phyloP scores from a whole-genome alignment of 2,113 vertebrate species.

The Daphoenositta chrysoptera region DNA sequence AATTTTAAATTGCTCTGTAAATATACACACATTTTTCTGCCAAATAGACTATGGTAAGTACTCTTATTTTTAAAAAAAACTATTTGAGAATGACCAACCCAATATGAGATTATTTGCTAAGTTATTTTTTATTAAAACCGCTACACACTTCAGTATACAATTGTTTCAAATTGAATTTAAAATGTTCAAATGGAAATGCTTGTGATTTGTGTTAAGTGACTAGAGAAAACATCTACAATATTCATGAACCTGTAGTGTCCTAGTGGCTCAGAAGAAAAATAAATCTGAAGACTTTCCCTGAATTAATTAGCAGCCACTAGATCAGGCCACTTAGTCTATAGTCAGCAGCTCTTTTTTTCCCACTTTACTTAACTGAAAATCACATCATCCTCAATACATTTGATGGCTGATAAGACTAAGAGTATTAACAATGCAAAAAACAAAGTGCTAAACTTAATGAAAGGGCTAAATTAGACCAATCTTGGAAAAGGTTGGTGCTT shows the following conservation, averaged over 20 bases:
- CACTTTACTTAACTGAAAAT: background rate
- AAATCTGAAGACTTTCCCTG: background rate
- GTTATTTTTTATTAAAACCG: background rate
- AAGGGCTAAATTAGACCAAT: background rate
- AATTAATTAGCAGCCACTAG: background rate
- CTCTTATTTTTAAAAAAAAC: background rate
- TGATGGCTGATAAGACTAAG: background rate
- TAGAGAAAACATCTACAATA: background rate
- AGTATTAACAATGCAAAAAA: background rate
- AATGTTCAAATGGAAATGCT: background rate
- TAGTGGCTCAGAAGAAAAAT: background rate
- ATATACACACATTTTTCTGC: background rate
- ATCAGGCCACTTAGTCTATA: background rate
- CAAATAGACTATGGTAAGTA: background rate
- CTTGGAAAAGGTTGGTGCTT: background rate
- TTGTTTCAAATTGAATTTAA: background rate
- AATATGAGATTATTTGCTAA: background rate
- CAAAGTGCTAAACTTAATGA: background rate
- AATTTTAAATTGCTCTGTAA: background rate
- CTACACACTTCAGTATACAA: fast-evolving
- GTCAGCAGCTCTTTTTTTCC: background rate
- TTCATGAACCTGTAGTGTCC: background rate
- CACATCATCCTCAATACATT: background rate
- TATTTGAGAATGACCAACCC: background rate
- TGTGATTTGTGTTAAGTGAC: background rate